A percentile compares a stretch with the other conserved stretches of the same genome.
Evolutionary conservation across 2,888 invertebrate genomes (phyloP).

Genomic region (Parascotia fuliginaria): DNA sequence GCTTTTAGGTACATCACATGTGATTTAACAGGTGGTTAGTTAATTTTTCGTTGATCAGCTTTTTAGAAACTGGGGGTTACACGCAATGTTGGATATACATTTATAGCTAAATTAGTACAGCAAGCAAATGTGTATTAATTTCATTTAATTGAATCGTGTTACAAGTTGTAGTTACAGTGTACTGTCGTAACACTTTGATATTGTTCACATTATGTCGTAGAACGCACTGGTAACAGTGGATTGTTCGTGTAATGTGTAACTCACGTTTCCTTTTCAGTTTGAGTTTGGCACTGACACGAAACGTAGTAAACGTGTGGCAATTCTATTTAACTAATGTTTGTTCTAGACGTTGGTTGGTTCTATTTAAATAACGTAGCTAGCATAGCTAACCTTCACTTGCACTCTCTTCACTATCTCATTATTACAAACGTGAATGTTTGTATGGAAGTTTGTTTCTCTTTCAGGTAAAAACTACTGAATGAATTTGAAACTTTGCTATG

Average conservation of each 20-base stretch:
- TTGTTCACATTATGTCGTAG: neutral
- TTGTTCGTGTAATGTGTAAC: conserved; percentile 13
- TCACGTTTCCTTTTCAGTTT: conserved; percentile 15
- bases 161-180: neutral
- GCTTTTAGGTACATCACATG: too few relatives aligned
- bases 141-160: neutral
- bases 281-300: neutral
- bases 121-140: neutral
- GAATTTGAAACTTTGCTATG: too few relatives aligned
- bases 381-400: too few relatives aligned
- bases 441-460: too few relatives aligned
- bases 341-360: neutral
- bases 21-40: too few relatives aligned
- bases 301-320: conserved; percentile 1
- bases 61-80: too few relatives aligned
- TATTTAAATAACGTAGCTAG: neutral
- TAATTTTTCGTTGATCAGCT: too few relatives aligned
- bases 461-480: too few relatives aligned
- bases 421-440: too few relatives aligned
- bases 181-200: neutral
- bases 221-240: conserved; percentile 1
- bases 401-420: too few relatives aligned
- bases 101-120: neutral
- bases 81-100: too few relatives aligned
- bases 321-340: neutral